Evolutionary conservation across 2,113 vertebrate genomes (phyloP).

Genomic region (Oxyura jamaicensis): DNA sequence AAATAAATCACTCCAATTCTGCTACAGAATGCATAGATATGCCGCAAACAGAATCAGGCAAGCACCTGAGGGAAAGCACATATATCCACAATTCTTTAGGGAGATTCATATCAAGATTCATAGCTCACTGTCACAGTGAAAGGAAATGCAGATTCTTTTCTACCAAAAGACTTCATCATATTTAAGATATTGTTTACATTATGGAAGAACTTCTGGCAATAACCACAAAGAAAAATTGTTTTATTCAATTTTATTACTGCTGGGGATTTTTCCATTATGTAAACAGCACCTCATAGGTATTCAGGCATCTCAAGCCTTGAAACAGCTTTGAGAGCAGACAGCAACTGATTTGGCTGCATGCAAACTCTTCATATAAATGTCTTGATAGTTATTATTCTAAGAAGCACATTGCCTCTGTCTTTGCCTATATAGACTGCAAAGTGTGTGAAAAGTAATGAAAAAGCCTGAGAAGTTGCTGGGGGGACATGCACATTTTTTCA

Average conservation of each 20-base stretch:
- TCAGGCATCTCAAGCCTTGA: slow-evolving; percentile 18
- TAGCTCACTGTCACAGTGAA: neutral
- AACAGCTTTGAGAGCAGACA: slow-evolving; percentile 36
- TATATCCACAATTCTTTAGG: neutral
- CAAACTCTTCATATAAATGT: neutral
- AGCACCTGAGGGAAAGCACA: neutral
- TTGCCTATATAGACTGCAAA: slow-evolving; percentile 2
- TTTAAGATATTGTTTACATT: neutral
- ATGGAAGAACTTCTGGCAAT: slow-evolving; percentile 20
- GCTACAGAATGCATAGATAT: neutral
- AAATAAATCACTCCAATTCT: neutral
- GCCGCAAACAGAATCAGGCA: neutral
- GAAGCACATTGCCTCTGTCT: neutral
- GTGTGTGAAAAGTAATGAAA: neutral
- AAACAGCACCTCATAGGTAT: slow-evolving; percentile 17
- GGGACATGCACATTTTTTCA: slow-evolving; percentile 5
- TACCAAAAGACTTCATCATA: neutral
- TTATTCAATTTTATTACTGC: slow-evolving; percentile 28
- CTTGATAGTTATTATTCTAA: slow-evolving; percentile 42
- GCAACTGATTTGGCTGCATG: slow-evolving; percentile 4
- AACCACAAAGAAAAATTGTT: neutral
- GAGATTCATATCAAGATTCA: neutral
- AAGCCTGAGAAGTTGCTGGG: neutral
- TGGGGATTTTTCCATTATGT: neutral
- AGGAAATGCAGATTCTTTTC: slow-evolving; percentile 1